A percentile compares a stretch with the other conserved stretches of the same genome.
These are phyloP conservation scores for Falco cherrug DNA, from an alignment of 2,797 vertebrate species.

Conservation along the genomic window DNA sequence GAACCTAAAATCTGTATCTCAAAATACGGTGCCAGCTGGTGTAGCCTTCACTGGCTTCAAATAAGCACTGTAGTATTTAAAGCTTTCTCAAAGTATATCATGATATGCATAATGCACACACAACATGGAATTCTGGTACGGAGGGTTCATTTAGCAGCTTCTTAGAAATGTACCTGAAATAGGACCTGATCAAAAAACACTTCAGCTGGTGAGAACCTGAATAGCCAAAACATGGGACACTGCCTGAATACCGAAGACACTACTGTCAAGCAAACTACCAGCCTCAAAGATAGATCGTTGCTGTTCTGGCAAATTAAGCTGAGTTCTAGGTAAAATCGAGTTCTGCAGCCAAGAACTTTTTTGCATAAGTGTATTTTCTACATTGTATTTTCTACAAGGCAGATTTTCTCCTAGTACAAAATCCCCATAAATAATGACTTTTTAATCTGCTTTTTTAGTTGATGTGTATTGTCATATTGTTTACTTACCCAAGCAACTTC, in stretches of 20 bases:
- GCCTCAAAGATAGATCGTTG: neutral
- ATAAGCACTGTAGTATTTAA: neutral
- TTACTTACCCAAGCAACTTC: conserved; percentile 89
- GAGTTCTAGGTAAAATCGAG: neutral
- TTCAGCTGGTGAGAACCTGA: neutral
- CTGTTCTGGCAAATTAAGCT: neutral
- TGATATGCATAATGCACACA: neutral
- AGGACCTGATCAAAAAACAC: neutral
- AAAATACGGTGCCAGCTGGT: neutral
- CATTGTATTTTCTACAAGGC: neutral
- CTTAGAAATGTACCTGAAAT: neutral
- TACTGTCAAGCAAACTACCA: neutral
- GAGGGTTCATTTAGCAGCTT: neutral
- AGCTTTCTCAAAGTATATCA: neutral
- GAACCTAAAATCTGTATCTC: neutral
- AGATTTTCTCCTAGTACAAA: neutral
- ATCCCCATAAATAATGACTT: neutral
- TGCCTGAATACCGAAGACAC: neutral
- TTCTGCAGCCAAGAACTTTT: neutral
- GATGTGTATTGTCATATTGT: neutral
- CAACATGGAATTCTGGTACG: neutral
- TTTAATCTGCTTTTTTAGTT: neutral
- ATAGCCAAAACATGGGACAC: neutral
- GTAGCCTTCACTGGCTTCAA: neutral
- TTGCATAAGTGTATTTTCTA: neutral